Base-by-base conservation (phyloP, 2,888 invertebrate species). In the Leucophenga montana region DNA sequence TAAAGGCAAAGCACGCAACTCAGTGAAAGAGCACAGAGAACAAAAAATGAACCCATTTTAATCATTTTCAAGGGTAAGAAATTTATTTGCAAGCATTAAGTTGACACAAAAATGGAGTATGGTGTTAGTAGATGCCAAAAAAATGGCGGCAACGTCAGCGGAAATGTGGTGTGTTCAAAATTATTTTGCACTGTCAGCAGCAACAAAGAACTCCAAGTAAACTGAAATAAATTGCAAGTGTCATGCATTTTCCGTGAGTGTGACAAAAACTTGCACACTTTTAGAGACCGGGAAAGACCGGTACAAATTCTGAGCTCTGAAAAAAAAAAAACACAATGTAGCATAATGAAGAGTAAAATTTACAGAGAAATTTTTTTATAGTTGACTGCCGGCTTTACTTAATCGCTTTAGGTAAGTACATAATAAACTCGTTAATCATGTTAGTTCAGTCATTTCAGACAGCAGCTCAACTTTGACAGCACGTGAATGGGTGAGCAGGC, bases 351-450 rank as follows among this genome's bases (percentile, higher is more conserved):
- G 31, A 67, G 69, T 69, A 48, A 64, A 64, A 64, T 27, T 76
- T 62, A 69, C 54, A 54, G 3, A 18, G 3, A 13, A 16, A 9
- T 54, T 9, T 16, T 61, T 39, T 59, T 9, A n/a, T 48, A 48
- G 48, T 48, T 33, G 59, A n/a, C 33, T 9, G 16, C 39, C 31
- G 16, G 33, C 18, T 18, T n/a, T 33, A 65, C 65, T 46, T 50
- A 65, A 50, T 65, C 18, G 46, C 65, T 14, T 27, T 71, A 62
- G 22, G 48, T 70, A 68, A 78, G 81, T 81, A 70, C 65, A 77
- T 81, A 75, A 78, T 76, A 77, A 75, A 75, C 75, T 78, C 78
- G 78, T 83, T 82, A 83, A 83, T 84, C 83, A 82, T 75, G 64
- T 75, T 68, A 69, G 69, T 56, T 56, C 33, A 18, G 54, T 16